Conservation (phyloP, 2,888 invertebrate species). For the Platypus cylindrus region DNA sequence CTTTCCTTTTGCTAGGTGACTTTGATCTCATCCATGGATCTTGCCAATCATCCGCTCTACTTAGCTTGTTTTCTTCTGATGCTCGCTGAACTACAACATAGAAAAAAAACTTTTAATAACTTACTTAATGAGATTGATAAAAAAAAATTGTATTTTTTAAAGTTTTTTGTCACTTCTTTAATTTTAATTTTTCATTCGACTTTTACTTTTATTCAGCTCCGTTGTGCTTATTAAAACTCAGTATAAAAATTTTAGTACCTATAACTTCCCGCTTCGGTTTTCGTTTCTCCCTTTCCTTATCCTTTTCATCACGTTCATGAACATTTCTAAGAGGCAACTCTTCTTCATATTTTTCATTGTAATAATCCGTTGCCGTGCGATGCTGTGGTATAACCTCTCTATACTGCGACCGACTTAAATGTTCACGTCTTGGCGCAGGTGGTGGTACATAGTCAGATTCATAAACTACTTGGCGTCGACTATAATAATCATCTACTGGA, state of each 20-base stretch:
- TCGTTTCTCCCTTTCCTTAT: slow-evolving; percentile 12
- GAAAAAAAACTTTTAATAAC: background rate
- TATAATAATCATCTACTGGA: slow-evolving; percentile 18
- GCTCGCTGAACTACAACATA: slow-evolving; percentile 58
- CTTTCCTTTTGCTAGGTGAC: slow-evolving; percentile 48
- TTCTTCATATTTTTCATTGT: slow-evolving; percentile 37
- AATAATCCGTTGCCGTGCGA: slow-evolving; percentile 40
- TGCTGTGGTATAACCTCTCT: slow-evolving; percentile 42
- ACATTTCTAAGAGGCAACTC: slow-evolving; percentile 25
- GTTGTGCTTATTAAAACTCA: too few species aligned
- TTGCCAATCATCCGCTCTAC: slow-evolving; percentile 78
- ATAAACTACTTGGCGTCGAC: slow-evolving; percentile 32
- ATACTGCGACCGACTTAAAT: slow-evolving; percentile 34
- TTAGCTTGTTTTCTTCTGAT: slow-evolving; percentile 19
- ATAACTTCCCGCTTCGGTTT: slow-evolving; percentile 34
- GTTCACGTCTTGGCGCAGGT: slow-evolving; percentile 30
- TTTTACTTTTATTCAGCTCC: too few species aligned
- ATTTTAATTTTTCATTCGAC: too few species aligned
- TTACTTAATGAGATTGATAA: too few species aligned
- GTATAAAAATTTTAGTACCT: too few species aligned
- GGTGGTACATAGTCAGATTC: slow-evolving; percentile 32
- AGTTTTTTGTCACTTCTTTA: too few species aligned
- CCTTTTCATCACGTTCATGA: slow-evolving; percentile 7
- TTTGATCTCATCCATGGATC: slow-evolving; percentile 87
- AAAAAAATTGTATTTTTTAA: too few species aligned